Evolutionary conservation across 2,888 invertebrate genomes (phyloP).

Genomic region (Phalangium opilio): DNA sequence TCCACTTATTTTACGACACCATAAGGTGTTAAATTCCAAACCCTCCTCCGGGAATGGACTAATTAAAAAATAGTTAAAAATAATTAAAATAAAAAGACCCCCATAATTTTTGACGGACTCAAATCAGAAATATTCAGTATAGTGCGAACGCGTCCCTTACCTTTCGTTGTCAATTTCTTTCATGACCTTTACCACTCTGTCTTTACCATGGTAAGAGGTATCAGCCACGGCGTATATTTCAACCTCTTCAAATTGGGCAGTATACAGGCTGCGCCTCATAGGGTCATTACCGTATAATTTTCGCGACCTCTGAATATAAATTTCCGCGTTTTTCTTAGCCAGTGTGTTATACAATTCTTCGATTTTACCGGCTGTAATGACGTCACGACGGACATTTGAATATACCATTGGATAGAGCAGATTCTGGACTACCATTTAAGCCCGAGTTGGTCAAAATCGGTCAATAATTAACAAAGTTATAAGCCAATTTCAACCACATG

Average conservation of each 20-base stretch:
- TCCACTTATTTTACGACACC: slow-evolving; percentile 75
- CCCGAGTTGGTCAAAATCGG: too few relatives aligned
- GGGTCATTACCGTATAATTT: slow-evolving; percentile 48
- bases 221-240: slow-evolving; percentile 69
- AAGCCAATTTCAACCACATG: too few relatives aligned
- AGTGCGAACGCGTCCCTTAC: slow-evolving; percentile 27
- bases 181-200: slow-evolving; percentile 54
- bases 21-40: slow-evolving; percentile 72
- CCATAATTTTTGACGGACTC: background rate
- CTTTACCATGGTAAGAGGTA: slow-evolving; percentile 63
- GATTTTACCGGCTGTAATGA: slow-evolving; percentile 31
- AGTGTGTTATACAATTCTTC: slow-evolving; percentile 77
- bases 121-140: background rate
- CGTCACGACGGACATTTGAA: background rate
- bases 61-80: too few relatives aligned
- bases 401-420: too few relatives aligned
- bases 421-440: too few relatives aligned
- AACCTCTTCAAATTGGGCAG: slow-evolving; percentile 64
- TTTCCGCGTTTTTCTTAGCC: slow-evolving; percentile 79
- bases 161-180: slow-evolving; percentile 66
- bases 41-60: slow-evolving; percentile 41
- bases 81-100: too few relatives aligned
- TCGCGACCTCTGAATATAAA: slow-evolving; percentile 79
- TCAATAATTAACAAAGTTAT: too few relatives aligned
- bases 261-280: slow-evolving; percentile 59